A percentile compares a stretch with the other conserved stretches of the same genome.
These are phyloP conservation scores for Cryptotis parvus DNA, from an alignment of 2,113 vertebrate genomes.

Conservation along the genomic window DNA sequence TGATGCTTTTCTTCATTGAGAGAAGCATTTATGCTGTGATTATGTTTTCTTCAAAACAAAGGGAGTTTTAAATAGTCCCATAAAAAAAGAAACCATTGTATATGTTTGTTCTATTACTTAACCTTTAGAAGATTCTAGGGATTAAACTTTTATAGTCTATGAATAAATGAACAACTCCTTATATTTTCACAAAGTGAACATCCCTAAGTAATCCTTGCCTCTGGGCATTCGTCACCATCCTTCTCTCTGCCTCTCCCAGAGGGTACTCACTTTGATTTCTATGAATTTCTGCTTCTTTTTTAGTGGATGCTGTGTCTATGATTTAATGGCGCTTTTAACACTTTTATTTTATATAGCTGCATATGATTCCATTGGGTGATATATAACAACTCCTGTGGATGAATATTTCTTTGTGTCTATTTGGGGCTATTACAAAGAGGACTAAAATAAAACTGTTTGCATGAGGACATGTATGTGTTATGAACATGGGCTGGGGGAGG, in stretches of 20 bases:
- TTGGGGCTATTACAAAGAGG: neutral
- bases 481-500: neutral
- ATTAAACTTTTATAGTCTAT: no score
- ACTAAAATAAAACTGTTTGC: no score
- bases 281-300: neutral
- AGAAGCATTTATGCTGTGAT: neutral
- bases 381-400: neutral
- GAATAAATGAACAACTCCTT: neutral
- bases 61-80: neutral
- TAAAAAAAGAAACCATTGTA: neutral
- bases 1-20: neutral
- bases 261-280: neutral
- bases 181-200: neutral
- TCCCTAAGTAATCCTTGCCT: no score
- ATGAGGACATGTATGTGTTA: no score
- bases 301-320: neutral
- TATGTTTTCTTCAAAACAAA: conserved; percentile 43
- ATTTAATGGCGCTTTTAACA: neutral
- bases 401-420: neutral
- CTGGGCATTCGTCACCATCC: fast-evolving
- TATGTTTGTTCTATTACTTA: neutral
- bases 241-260: neutral
- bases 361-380: neutral
- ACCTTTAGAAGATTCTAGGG: neutral
- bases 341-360: neutral